phyloP scores from a whole-genome alignment of 2,113 vertebrate species.

The Erythrocercus mccallii region DNA sequence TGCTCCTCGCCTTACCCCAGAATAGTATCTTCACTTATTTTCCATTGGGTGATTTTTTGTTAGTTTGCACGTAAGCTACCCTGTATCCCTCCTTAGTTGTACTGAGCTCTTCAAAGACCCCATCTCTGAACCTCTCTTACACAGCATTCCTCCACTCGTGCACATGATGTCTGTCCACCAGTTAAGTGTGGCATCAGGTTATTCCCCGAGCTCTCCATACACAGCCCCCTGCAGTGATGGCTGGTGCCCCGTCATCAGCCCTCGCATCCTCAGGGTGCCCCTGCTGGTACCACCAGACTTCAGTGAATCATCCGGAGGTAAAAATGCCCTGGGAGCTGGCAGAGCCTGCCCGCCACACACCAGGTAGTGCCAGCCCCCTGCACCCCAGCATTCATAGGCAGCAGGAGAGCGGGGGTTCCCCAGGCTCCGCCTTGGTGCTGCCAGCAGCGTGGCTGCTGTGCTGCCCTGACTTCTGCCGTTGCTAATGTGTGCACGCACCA shows the following conservation, averaged over 20 bases:
- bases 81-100: background rate
- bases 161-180: background rate
- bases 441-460: rapidly evolving
- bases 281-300: background rate
- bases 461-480: background rate
- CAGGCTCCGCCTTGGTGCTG: background rate
- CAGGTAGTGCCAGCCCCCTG: background rate
- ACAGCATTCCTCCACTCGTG: rapidly evolving
- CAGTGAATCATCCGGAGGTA: background rate
- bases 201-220: background rate
- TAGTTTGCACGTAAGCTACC: background rate
- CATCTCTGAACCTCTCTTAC: background rate
- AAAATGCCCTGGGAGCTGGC: background rate
- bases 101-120: background rate
- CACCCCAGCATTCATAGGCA: rapidly evolving
- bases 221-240: background rate
- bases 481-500: background rate
- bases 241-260: background rate
- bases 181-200: background rate
- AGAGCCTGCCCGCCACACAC: background rate
- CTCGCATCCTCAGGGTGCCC: background rate
- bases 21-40: background rate
- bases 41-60: background rate
- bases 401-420: rapidly evolving
- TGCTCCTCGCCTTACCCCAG: background rate